Base-by-base conservation (phyloP, 2,888 invertebrate genomes). In the Rhogogaster chlorosoma region DNA sequence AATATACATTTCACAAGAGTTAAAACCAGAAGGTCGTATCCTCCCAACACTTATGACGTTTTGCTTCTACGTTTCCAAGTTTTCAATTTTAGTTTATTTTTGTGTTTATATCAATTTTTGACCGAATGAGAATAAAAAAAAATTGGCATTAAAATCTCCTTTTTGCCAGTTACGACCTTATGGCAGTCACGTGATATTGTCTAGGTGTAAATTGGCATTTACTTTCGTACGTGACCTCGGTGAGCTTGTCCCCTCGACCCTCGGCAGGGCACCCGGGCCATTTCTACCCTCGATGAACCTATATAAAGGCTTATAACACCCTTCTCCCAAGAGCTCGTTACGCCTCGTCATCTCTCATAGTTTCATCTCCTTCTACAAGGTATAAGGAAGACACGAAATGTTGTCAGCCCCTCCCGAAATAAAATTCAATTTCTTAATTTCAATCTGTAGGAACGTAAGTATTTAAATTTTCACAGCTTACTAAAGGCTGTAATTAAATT, bases 211-310 rank as follows among this genome's bases (percentile, higher is more conserved):
- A 77, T 53, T 49, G 77, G 49, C 22, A 26, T 77, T 77, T 38
- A 29, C 32, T 45, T 64, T n/a, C 22, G 61, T 36, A 80, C 80
- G 80, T 80, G 80, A 80, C 22, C 77, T 80, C 32, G 36, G n/a
- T 80, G 38, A 38, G 18, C 29, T 32, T 53, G 18, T 7, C 29
- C 18, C 22, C 6, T 49, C 12, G 22, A 38, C 80, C 61, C 32
- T 57, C 15, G 3, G 78, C 1, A 18, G 36, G 57, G 22, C 12
- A 9, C 53, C 78, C n/a, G n/a, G n/a, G n/a, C n/a, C 53, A 78
- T 36, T 57, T 78, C 53, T 29, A 57, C 36, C 32, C 80, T 49
- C 77, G 77, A 77, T 77, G 36, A 80, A 80, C 61, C 80, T 80
- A 38, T 61, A 80, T 73, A 12, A 80, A 80, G 80, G 61, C 61